These are phyloP conservation scores for Brachycybe producta DNA, from an alignment of 2,888 invertebrate genomes.

Conservation along the genomic window DNA sequence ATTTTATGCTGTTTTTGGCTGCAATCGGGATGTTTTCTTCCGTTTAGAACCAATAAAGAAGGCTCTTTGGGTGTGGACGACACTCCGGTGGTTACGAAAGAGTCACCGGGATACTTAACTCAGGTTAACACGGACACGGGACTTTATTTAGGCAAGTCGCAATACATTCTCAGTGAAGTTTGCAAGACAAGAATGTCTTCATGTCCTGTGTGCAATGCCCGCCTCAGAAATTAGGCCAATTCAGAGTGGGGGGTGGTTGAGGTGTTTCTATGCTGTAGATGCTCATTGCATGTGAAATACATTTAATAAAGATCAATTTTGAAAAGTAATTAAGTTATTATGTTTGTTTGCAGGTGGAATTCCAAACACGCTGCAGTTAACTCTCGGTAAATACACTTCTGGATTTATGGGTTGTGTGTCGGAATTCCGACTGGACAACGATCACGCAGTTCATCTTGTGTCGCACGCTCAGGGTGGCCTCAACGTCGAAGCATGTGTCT, in stretches of 20 bases:
- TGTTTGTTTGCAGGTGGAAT: conserved; percentile 63
- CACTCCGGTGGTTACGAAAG: conserved; percentile 60
- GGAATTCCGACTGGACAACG: conserved; percentile 64
- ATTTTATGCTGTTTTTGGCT: conserved; percentile 9
- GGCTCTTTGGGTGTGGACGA: no score
- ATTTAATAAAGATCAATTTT: not conserved
- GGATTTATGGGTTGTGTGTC: conserved; percentile 73
- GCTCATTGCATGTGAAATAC: no score
- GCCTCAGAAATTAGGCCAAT: no score
- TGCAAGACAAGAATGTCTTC: no score
- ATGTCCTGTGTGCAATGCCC: no score
- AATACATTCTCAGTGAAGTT: no score
- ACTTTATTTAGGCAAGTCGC: conserved; percentile 70
- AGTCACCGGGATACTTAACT: conserved; percentile 69
- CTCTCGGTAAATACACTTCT: conserved; percentile 47
- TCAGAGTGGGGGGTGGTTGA: no score
- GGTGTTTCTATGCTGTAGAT: no score
- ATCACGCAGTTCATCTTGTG: conserved; percentile 51
- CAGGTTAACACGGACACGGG: conserved; percentile 77
- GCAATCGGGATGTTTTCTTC: no score
- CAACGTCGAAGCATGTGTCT: conserved; percentile 34
- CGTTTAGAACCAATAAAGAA: no score
- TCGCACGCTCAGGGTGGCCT: conserved; percentile 50
- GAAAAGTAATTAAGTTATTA: not conserved
- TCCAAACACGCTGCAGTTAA: conserved; percentile 52